These are phyloP conservation scores for Lepidochrysops patricia DNA, from an alignment of 2,888 invertebrate species.

Conservation along the genomic window DNA sequence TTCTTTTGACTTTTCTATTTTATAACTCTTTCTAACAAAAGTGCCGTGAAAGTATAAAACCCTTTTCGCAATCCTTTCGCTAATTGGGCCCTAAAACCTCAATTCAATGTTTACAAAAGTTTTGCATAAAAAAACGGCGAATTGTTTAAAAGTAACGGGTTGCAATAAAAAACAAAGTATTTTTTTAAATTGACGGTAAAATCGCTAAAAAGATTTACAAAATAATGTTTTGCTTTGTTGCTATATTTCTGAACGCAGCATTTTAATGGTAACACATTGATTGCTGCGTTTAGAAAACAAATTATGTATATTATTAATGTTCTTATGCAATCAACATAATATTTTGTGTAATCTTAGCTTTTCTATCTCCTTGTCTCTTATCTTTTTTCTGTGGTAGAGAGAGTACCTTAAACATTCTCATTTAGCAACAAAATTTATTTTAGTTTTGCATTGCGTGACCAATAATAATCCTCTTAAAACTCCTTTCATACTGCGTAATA, in stretches of 20 bases:
- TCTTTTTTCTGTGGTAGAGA: too few relatives aligned
- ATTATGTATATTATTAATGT: too few relatives aligned
- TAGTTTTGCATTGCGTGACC: neutral
- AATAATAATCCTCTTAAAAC: neutral
- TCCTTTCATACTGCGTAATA: neutral
- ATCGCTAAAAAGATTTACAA: constrained; percentile 43
- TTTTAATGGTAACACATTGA: too few relatives aligned
- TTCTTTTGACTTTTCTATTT: constrained; percentile 4
- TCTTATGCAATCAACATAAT: too few relatives aligned
- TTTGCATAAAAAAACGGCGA: constrained; percentile 25
- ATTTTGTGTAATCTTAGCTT: too few relatives aligned
- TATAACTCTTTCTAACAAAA: constrained; percentile 16
- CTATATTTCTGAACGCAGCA: neutral
- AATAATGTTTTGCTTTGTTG: constrained; percentile 20
- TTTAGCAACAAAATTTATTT: too few relatives aligned
- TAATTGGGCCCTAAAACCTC: constrained; percentile 31
- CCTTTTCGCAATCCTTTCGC: constrained; percentile 50
- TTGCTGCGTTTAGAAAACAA: too few relatives aligned
- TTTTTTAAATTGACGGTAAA: constrained; percentile 43
- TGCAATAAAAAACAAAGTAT: constrained; percentile 43
- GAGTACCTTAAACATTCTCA: too few relatives aligned
- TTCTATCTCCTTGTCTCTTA: too few relatives aligned
- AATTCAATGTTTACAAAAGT: constrained; percentile 30
- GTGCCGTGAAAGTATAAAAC: constrained; percentile 27
- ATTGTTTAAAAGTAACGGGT: constrained; percentile 34